These are phyloP conservation scores for Megaleporinus macrocephalus DNA, from an alignment of 2,113 vertebrate species.

Conservation along the genomic window DNA sequence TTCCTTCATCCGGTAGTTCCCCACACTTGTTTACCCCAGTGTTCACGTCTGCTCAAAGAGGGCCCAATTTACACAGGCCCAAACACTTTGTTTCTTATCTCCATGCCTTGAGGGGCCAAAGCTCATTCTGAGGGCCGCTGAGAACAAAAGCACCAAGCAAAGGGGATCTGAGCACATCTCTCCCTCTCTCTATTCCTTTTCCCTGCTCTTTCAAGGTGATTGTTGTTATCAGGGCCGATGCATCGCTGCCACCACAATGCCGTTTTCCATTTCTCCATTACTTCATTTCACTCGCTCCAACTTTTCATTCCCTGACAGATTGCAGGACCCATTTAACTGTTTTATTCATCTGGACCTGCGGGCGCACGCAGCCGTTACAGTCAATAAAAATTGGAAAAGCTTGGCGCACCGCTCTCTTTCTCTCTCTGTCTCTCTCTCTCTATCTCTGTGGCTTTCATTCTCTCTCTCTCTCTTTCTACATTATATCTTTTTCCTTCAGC, in stretches of 20 bases:
- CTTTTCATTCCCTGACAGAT: conserved; percentile 94
- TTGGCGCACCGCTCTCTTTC: conserved; percentile 75
- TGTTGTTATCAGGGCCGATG: conserved; percentile 81
- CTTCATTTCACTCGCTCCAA: conserved; percentile 83
- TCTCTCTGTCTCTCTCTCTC: background rate
- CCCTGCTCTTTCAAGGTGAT: conserved; percentile 79
- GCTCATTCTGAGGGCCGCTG: conserved; percentile 72
- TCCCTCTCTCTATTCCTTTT: conserved; percentile 70
- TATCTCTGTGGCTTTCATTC: conserved; percentile 60
- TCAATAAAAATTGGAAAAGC: conserved; percentile 90
- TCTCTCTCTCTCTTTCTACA: conserved; percentile 80
- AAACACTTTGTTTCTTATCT: conserved; percentile 73
- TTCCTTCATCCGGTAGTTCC: background rate
- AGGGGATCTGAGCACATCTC: conserved; percentile 78
- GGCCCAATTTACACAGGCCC: conserved; percentile 72
- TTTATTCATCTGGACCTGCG: conserved; percentile 87
- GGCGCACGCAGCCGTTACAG: conserved; percentile 88
- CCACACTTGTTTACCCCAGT: conserved; percentile 6
- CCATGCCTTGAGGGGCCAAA: conserved; percentile 72
- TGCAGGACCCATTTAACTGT: conserved; percentile 88
- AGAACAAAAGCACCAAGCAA: conserved; percentile 76
- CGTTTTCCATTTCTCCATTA: conserved; percentile 70
- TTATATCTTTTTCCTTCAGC: too few relatives aligned
- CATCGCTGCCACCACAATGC: conserved; percentile 72
- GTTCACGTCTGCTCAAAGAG: conserved; percentile 74